phyloP scores from a whole-genome alignment of 2,797 vertebrate genomes.

The Pyrrhura leucotis region DNA sequence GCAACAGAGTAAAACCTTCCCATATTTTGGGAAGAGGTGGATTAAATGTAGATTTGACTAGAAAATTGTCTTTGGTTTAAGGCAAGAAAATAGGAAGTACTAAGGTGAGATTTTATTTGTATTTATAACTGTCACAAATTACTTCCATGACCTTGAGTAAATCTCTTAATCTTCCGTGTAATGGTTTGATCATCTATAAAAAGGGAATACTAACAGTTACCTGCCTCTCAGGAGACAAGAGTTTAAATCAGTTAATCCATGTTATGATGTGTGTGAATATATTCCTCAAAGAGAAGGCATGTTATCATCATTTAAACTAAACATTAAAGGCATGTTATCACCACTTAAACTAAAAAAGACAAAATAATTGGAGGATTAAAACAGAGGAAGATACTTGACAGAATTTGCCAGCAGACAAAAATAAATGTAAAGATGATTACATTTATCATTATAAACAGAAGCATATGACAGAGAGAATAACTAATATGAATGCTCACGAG shows the following conservation, averaged over 20 bases:
- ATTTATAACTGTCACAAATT: not conserved
- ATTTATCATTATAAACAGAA: not conserved
- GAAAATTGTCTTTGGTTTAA: not conserved
- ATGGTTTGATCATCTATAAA: not conserved
- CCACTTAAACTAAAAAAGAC: not conserved
- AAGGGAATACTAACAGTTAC: not conserved
- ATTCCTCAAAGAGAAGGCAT: not conserved
- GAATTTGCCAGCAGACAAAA: not conserved
- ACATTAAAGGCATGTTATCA: not conserved
- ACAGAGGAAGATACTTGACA: not conserved
- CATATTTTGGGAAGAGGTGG: not conserved
- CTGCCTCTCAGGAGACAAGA: not conserved
- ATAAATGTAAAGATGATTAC: not conserved
- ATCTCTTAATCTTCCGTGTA: slow-evolving; percentile 1
- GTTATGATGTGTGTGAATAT: not conserved
- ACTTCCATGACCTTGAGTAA: not conserved
- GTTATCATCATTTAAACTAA: not conserved
- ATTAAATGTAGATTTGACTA: not conserved
- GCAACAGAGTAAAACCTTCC: not conserved
- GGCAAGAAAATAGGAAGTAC: not conserved
- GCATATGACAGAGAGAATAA: not conserved
- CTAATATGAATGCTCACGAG: not conserved
- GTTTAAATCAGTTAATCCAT: not conserved
- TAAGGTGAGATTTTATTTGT: not conserved
- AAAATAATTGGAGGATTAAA: not conserved